Evolutionary conservation across 2,797 vertebrate species (phyloP).

Genomic region (Phylloscopus collybita): DNA sequence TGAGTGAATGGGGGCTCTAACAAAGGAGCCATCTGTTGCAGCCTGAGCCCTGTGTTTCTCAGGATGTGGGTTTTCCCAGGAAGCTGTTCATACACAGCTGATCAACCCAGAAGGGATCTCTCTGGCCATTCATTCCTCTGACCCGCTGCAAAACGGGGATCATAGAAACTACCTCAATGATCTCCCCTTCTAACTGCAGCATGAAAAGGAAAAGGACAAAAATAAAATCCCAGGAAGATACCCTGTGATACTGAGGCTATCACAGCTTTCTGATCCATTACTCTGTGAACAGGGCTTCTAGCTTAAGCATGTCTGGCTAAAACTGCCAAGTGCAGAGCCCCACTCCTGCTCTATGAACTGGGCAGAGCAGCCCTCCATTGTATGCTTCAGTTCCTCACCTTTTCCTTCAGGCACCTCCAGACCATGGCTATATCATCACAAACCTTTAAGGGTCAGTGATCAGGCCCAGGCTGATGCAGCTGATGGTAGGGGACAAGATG

Average conservation of each 20-base stretch:
- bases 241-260: background rate
- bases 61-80: background rate
- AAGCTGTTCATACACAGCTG: background rate
- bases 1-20: background rate
- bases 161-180: background rate
- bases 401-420: background rate
- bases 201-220: background rate
- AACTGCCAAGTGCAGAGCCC: background rate
- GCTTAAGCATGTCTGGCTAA: background rate
- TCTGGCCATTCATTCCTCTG: background rate
- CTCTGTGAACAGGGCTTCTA: background rate
- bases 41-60: background rate
- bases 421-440: rapidly evolving
- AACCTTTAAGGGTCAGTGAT: background rate
- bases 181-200: background rate
- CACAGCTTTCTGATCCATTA: background rate
- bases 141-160: background rate
- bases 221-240: background rate
- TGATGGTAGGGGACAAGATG: background rate
- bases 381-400: background rate
- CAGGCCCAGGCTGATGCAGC: background rate
- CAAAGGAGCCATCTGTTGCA: background rate
- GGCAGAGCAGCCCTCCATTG: background rate
- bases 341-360: background rate
- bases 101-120: background rate